These are phyloP conservation scores for Drosophila ananassae DNA, from an alignment of 1,140 invertebrate genomes.

Conservation along the genomic window DNA sequence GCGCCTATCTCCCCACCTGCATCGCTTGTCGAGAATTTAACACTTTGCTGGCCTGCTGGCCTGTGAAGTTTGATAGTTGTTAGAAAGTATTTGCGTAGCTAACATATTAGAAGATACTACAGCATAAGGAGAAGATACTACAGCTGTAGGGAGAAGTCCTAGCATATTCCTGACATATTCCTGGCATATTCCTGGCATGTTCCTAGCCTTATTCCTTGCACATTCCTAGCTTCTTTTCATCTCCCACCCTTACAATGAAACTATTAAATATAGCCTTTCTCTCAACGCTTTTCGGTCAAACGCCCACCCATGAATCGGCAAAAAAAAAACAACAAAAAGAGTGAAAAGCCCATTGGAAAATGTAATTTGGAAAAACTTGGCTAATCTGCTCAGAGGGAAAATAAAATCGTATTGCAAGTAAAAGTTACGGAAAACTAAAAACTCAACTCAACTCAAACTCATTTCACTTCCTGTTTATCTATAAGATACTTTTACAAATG, in stretches of 20 bases:
- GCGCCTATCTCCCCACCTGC: slow-evolving; percentile 72
- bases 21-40: slow-evolving; percentile 74
- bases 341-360: slow-evolving; percentile 34
- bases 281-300: slow-evolving; percentile 31
- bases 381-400: slow-evolving; percentile 29
- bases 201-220: no score
- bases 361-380: slow-evolving; percentile 33
- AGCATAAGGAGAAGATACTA: no score
- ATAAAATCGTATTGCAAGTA: slow-evolving; percentile 45
- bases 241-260: slow-evolving; percentile 18
- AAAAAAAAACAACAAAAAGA: no score
- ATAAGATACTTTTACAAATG: slow-evolving; percentile 66
- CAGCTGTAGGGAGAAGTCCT: no score
- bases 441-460: slow-evolving; percentile 35
- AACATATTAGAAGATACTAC: no score
- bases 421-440: slow-evolving; percentile 52
- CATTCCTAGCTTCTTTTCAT: no score
- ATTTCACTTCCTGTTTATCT: slow-evolving; percentile 71
- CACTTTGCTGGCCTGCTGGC: slow-evolving; percentile 40
- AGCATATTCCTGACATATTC: no score
- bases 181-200: no score
- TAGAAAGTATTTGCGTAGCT: slow-evolving; percentile 60
- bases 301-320: slow-evolving; percentile 40
- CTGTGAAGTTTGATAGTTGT: slow-evolving; percentile 72
- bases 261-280: slow-evolving; percentile 46